Evolutionary conservation across 1,140 invertebrate species (phyloP).

Genomic region (Diuraphis noxia): DNA sequence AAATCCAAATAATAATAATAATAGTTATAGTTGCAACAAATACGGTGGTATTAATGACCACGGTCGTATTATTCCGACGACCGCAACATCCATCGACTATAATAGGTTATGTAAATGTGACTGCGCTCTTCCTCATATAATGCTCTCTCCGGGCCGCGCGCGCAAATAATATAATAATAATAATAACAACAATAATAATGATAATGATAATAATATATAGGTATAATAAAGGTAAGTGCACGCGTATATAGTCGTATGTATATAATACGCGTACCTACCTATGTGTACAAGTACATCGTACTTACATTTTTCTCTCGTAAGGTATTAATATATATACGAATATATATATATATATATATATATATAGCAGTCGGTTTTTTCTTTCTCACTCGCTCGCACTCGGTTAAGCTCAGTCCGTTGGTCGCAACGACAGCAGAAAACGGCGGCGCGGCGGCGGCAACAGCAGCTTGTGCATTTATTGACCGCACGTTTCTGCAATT

Average conservation of each 20-base stretch:
- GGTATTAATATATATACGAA: neutral
- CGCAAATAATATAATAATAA: neutral
- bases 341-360: neutral
- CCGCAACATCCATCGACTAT: neutral
- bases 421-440: neutral
- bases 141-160: neutral
- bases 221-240: neutral
- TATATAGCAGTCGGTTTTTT: neutral
- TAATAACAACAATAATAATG: neutral
- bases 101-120: conserved; percentile 12
- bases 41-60: conserved; percentile 14
- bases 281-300: neutral
- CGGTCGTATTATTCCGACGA: neutral
- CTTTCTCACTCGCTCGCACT: neutral
- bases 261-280: neutral
- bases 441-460: neutral
- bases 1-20: conserved; percentile 45
- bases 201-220: neutral
- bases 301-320: neutral
- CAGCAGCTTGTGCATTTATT: conserved; percentile 20
- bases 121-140: neutral
- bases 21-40: conserved; percentile 3
- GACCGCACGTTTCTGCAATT: conserved; percentile 51
- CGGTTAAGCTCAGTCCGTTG: neutral
- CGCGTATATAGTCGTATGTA: neutral